Evolutionary conservation across 2,797 vertebrate genomes (phyloP), one percentile per base, ranked within the genome.

Genomic region (Tympanoctomys barrerae): DNA sequence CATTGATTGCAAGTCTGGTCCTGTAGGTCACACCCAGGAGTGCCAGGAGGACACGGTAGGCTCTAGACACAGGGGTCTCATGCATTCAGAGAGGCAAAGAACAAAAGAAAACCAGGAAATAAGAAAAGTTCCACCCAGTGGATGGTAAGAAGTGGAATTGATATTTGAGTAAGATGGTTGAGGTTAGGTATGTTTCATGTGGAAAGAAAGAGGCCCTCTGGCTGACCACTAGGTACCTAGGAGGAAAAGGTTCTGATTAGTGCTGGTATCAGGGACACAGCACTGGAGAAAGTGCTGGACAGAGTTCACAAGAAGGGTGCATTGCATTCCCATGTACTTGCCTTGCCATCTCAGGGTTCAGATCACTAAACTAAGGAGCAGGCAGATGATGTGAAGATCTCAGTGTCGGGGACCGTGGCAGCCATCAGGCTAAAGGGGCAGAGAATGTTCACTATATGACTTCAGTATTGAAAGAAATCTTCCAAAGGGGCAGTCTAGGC

Each of bases 311-410:
- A 61, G 59, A 7, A 26, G 19, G 86, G 54, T 46, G 14, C 64
- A 52, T 49, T 71, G 52, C 42, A 99, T 96, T 99, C 99, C 22
- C 99, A 99, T 16, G 98, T 61, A 8, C 59, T 85, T 98, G 99
- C 2, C 98, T 84, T 79, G 99, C 99, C 11, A 99, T 97, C 89
- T 99, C 98, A 42, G 99, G 99, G 10, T 97, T 83, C 0, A 98
- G 98, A 12, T 96, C 98, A 0, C 98, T 99, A 97, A 99, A 99
- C 92, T 99, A 96, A 99, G 97, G 46, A 99, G 97, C 93, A 99
- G 96, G 13, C 99, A 98, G 95, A 98, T 88, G 2, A 98, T 98
- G 84, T 99, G 98, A 54, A 54, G 57, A 66, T 7, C 13, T 73
- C 4, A 21, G 21, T 57, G 8, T 77, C 1, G 57, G 16, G 11